These are phyloP conservation scores for Acropora tenuis DNA, from an alignment of 64 coral and sea anemone species.

Conservation along the genomic window DNA sequence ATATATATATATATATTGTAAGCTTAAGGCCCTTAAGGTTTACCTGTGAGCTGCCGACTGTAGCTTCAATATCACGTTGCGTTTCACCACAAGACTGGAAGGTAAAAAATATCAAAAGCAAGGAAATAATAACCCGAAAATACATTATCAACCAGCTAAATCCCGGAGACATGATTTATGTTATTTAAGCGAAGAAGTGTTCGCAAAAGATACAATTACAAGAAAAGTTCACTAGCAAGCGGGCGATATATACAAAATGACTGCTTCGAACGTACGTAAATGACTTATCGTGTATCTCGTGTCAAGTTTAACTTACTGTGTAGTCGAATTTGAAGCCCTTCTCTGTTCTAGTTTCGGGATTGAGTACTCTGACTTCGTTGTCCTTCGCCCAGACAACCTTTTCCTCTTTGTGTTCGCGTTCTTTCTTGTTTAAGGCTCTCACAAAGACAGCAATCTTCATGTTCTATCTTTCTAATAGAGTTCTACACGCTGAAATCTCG, in stretches of 20 bases:
- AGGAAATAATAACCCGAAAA: conserved; percentile 29
- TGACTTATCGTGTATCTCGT: background rate
- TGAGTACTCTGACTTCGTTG: conserved; percentile 50
- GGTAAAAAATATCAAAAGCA: background rate
- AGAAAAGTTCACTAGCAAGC: background rate
- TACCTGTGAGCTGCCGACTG: background rate
- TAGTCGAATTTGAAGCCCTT: conserved; percentile 67
- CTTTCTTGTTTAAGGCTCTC: conserved; percentile 34
- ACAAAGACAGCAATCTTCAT: conserved; percentile 54
- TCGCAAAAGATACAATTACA: background rate
- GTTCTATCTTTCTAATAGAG: background rate
- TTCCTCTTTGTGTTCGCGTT: conserved; percentile 28
- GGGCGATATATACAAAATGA: background rate
- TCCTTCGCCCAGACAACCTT: conserved; percentile 33
- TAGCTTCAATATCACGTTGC: background rate
- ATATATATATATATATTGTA: background rate
- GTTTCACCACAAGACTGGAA: background rate
- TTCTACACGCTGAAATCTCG: conserved; percentile 43
- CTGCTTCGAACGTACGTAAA: background rate
- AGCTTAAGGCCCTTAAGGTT: conserved; percentile 9
- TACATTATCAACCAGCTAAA: background rate
- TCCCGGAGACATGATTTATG: background rate
- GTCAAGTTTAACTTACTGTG: conserved; percentile 27
- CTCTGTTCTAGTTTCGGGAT: conserved; percentile 34
- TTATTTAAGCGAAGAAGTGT: background rate